phyloP scores from a whole-genome alignment of 2,888 invertebrate species.

The Volucella zonaria region DNA sequence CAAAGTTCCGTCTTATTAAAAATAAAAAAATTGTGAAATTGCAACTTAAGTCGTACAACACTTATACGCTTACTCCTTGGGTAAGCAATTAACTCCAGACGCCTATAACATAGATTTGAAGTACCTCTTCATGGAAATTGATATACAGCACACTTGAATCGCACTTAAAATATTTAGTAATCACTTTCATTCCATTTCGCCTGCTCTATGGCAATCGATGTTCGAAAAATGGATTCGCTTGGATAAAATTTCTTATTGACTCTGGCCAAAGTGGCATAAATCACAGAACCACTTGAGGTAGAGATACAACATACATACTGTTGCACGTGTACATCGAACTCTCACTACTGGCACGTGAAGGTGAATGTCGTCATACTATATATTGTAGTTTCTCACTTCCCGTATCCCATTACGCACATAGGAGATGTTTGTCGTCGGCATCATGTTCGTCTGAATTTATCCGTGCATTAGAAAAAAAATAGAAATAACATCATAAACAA shows the following conservation, averaged over 20 bases:
- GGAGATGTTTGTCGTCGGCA: slow-evolving; percentile 17
- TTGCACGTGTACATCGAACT: not conserved
- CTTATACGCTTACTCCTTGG: not conserved
- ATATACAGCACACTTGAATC: slow-evolving; percentile 63
- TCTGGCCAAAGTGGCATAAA: slow-evolving; percentile 62
- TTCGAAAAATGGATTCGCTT: slow-evolving; percentile 66
- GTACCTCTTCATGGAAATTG: slow-evolving; percentile 50
- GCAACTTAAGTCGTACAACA: too few relatives aligned
- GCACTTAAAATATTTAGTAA: slow-evolving; percentile 60
- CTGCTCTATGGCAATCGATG: slow-evolving; percentile 50
- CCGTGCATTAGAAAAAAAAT: slow-evolving; percentile 26
- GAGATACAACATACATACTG: slow-evolving; percentile 19
- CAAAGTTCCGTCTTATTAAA: too few relatives aligned
- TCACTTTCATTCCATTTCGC: slow-evolving; percentile 15
- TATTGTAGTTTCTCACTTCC: not conserved
- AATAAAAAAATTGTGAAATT: too few relatives aligned
- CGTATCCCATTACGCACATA: slow-evolving; percentile 7
- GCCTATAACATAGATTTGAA: slow-evolving; percentile 10
- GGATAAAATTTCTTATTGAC: slow-evolving; percentile 68
- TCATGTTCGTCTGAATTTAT: not conserved
- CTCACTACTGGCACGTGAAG: too few relatives aligned
- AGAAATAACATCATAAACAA: slow-evolving; percentile 39
- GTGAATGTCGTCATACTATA: slow-evolving; percentile 8
- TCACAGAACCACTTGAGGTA: slow-evolving; percentile 50
- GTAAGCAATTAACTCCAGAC: slow-evolving; percentile 65